These are phyloP conservation scores for Aphidius ervi DNA, from an alignment of 1,140 invertebrate genomes.

Conservation along the genomic window DNA sequence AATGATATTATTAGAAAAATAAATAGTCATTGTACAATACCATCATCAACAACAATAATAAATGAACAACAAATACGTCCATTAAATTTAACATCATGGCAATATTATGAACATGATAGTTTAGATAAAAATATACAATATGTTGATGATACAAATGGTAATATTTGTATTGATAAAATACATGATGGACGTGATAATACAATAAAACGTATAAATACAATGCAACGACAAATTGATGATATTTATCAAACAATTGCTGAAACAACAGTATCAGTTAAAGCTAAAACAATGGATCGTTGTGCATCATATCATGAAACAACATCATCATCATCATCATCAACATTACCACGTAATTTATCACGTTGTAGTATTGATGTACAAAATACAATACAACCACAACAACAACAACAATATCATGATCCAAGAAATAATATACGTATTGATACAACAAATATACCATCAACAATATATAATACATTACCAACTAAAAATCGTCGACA, in stretches of 20 bases:
- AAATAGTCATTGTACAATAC: conserved; percentile 47
- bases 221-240: conserved; percentile 48
- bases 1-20: conserved; percentile 76
- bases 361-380: too few relatives aligned
- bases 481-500: conserved; percentile 35
- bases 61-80: conserved; percentile 31
- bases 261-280: conserved; percentile 33
- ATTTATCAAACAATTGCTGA: conserved; percentile 50
- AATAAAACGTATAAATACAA: conserved; percentile 46
- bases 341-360: conserved; percentile 5
- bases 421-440: neutral
- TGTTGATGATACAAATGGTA: conserved; percentile 19
- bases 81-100: conserved; percentile 58
- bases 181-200: conserved; percentile 32
- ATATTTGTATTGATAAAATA: neutral
- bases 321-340: conserved; percentile 26
- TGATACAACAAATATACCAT: conserved; percentile 23
- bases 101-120: conserved; percentile 55
- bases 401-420: conserved; percentile 24
- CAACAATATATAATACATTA: conserved; percentile 30
- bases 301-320: conserved; percentile 37
- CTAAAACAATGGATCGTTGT: conserved; percentile 24
- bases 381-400: too few relatives aligned
- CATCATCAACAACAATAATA: conserved; percentile 34
- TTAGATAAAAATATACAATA: conserved; percentile 18